Evolutionary conservation across 2,797 vertebrate species (phyloP).

Genomic region (Mycteria americana): DNA sequence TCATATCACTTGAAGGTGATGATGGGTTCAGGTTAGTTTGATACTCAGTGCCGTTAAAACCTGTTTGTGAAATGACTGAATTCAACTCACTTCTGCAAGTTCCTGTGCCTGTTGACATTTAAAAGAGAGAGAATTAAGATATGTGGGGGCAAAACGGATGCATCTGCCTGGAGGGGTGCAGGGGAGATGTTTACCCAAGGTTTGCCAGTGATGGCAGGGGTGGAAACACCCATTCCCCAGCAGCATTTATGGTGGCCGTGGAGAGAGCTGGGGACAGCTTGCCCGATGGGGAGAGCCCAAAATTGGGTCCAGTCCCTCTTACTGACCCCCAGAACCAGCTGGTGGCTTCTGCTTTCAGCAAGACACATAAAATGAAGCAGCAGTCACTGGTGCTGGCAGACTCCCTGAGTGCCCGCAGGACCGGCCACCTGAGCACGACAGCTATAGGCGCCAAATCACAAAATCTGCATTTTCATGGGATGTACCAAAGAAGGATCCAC

Average conservation of each 20-base stretch:
- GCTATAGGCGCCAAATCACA: not conserved
- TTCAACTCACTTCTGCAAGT: not conserved
- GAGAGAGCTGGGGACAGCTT: not conserved
- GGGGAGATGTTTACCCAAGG: not conserved
- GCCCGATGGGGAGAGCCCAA: not conserved
- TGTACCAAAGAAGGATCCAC: not conserved
- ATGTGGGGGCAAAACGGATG: fast-evolving
- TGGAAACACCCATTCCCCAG: not conserved
- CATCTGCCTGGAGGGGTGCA: not conserved
- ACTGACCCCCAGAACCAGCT: not conserved
- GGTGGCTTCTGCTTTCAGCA: not conserved
- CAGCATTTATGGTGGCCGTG: fast-evolving
- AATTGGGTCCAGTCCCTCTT: not conserved
- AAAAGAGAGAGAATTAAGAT: not conserved
- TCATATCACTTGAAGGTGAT: not conserved
- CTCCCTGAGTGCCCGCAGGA: not conserved
- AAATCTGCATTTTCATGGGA: not conserved
- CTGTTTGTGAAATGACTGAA: not conserved
- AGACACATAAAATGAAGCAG: fast-evolving
- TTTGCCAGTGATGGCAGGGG: not conserved
- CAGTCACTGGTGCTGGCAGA: fast-evolving
- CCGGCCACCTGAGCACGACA: not conserved
- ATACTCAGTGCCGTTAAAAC: not conserved
- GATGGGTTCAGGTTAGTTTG: not conserved
- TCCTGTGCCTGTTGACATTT: not conserved